Base-by-base conservation (phyloP, 2,888 invertebrate species). In the Rhagophthalmus giganteus region DNA sequence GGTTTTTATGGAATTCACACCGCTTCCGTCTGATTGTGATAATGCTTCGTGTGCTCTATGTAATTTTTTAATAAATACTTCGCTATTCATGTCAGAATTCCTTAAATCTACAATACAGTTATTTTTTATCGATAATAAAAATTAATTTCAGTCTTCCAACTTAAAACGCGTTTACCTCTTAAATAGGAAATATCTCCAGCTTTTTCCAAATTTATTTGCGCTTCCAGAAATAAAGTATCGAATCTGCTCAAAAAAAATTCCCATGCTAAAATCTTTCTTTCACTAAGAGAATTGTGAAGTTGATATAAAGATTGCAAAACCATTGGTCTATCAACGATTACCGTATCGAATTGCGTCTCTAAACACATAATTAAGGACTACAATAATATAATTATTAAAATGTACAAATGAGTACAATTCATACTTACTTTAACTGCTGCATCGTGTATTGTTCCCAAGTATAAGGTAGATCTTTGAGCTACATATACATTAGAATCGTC, bases 261-360 rank as follows among this genome's bases (percentile, higher is more conserved):
- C 97, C 99, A 99, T 0, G 89, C 86, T 9, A 99, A 80, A 50
- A 98, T 90, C 65, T 86, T 85, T 32, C 95, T 81, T 72, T 96
- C 93, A 61, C 90, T 90, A 16, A 98, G 81, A 1, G 93, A 89
- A 72, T 94, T 95, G 71, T 95, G 93, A 3, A 99, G 81, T 71
- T 97, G 93, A 73, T 94, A 94, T 41, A 99, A 82, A 1, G 94
- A 91, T 73, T 97, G 95, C 27, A 99, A 81, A 16, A 99, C 92
- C 83, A 98, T 90, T 0, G 97, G 95, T 27, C 99, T 83, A 75
- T 99, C 99, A 51, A 93, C 88, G 53, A 97, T 94, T 55, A 98
- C 95, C 53, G 91, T 83, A 79, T 99, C 99, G 78, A 99, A 99
- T 78, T 99, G 98, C 0, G 93, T 90, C 79, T 99, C 98, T 76